Evolutionary conservation across 2,888 invertebrate genomes (phyloP).

Genomic region (Nomada goodeniana): DNA sequence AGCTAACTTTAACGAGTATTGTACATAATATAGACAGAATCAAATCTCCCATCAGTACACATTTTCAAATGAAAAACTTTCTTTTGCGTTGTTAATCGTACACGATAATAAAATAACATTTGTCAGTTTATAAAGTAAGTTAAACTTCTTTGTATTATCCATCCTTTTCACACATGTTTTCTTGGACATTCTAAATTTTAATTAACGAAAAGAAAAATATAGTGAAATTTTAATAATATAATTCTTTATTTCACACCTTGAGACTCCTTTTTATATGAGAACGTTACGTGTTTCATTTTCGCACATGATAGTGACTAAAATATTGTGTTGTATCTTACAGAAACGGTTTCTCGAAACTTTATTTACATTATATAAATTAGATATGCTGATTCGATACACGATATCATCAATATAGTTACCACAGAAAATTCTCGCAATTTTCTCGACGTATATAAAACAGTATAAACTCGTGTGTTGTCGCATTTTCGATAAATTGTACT

Average conservation of each 20-base stretch:
- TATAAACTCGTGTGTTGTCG: constrained; percentile 44
- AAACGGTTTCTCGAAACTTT: background rate
- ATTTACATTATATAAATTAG: constrained; percentile 33
- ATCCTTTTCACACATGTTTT: background rate
- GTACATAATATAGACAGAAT: constrained; percentile 60
- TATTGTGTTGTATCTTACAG: constrained; percentile 25
- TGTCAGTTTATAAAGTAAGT: constrained; percentile 33
- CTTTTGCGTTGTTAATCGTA: constrained; percentile 43
- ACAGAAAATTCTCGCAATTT: constrained; percentile 31
- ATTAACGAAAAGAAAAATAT: background rate
- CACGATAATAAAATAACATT: constrained; percentile 47
- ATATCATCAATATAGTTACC: constrained; percentile 21
- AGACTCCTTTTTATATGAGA: constrained; percentile 9
- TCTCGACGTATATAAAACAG: constrained; percentile 37
- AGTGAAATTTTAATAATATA: constrained; percentile 4
- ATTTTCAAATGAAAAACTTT: constrained; percentile 22
- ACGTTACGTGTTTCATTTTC: constrained; percentile 19
- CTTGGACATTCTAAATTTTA: background rate
- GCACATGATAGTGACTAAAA: constrained; percentile 8
- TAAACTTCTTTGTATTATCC: constrained; percentile 1
- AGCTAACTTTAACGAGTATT: constrained; percentile 28
- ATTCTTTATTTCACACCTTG: constrained; percentile 16
- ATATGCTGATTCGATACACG: constrained; percentile 25
- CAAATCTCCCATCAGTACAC: constrained; percentile 13
- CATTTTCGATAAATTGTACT: constrained; percentile 15